phyloP scores from a whole-genome alignment of 2,113 vertebrate genomes.

The Halcyon senegalensis region DNA sequence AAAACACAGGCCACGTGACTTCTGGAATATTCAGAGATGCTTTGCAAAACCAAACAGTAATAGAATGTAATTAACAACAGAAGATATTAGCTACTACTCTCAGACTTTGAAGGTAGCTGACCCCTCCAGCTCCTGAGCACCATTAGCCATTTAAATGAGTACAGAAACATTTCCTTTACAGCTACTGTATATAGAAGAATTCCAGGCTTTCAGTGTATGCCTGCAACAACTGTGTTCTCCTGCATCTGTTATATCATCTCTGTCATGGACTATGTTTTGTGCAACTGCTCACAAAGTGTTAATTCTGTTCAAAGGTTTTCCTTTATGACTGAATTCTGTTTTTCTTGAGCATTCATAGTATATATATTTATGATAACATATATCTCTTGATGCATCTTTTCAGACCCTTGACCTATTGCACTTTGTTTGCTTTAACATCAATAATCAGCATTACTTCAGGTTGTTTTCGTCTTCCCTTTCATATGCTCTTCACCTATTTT shows the following conservation, averaged over 20 bases:
- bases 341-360: not conserved
- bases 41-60: not conserved
- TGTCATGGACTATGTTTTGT: not conserved
- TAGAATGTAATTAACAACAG: not conserved
- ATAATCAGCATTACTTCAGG: not conserved
- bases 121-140: not conserved
- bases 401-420: not conserved
- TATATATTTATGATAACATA: not conserved
- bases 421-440: not conserved
- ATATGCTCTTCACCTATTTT: not conserved
- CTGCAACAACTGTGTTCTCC: not conserved
- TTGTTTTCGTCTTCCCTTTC: not conserved
- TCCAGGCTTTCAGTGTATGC: not conserved
- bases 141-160: not conserved
- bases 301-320: not conserved
- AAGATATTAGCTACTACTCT: not conserved
- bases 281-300: not conserved
- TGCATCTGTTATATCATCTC: not conserved
- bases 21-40: not conserved
- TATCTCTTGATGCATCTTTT: not conserved
- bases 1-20: not conserved
- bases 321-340: not conserved
- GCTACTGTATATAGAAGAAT: not conserved
- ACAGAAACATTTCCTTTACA: not conserved
- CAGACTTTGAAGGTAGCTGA: not conserved